phyloP scores from a whole-genome alignment of 2,797 vertebrate genomes.

The Lophotriccus pileatus region DNA sequence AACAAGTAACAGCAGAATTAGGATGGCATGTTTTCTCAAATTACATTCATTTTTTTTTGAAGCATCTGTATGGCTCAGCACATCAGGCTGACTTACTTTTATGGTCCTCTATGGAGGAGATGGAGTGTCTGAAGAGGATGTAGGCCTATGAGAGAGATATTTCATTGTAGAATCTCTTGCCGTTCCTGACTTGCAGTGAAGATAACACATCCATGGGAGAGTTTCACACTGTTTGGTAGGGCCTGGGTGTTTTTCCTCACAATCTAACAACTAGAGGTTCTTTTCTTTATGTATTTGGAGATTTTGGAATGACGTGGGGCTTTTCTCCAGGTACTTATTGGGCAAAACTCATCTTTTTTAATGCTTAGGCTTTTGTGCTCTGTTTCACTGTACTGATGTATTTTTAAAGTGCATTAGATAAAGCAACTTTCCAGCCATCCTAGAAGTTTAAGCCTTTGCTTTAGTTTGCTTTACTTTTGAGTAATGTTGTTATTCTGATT shows the following conservation, averaged over 20 bases:
- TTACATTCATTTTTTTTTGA: not conserved
- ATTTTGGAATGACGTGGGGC: not conserved
- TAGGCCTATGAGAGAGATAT: not conserved
- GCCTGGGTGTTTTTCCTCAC: not conserved
- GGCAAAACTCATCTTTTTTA: not conserved
- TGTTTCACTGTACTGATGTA: not conserved
- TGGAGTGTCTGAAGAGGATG: not conserved
- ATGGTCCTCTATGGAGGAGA: not conserved
- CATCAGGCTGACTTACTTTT: not conserved
- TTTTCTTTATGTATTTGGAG: not conserved
- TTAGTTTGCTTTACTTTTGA: not conserved
- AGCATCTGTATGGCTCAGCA: not conserved
- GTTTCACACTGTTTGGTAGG: not conserved
- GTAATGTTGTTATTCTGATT: not conserved
- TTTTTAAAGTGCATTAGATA: not conserved
- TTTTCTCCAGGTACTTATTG: not conserved
- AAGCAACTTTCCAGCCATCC: not conserved
- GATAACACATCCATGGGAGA: not conserved
- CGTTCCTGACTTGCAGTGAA: not conserved
- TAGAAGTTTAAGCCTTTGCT: not conserved
- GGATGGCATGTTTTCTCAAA: rapidly evolving
- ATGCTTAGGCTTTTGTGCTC: not conserved
- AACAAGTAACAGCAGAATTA: not conserved
- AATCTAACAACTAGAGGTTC: not conserved
- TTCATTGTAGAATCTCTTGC: not conserved